These are phyloP conservation scores for Myxocyprinus asiaticus DNA, from an alignment of 2,113 vertebrate species.

Conservation along the genomic window DNA sequence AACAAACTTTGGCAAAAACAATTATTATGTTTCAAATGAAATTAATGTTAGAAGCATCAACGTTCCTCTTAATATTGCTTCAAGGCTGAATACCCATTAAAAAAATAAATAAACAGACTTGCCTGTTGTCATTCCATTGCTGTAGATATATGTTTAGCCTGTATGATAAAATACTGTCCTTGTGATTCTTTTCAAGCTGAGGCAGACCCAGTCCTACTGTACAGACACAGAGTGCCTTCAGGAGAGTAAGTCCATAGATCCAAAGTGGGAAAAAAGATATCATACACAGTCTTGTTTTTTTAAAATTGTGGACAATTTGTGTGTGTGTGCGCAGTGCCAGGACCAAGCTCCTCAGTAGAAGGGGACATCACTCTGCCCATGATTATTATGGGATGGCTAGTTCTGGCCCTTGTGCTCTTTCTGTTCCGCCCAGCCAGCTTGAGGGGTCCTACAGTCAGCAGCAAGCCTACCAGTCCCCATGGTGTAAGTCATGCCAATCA, in stretches of 20 bases:
- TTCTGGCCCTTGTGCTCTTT: conserved; percentile 88
- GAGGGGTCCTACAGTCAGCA: conserved; percentile 76
- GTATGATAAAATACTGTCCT: neutral
- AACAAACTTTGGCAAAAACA: too few relatives aligned
- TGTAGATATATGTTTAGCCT: neutral
- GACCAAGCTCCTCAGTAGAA: conserved; percentile 78
- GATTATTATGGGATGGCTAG: conserved; percentile 91
- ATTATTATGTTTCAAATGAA: too few relatives aligned
- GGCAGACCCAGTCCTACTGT: conserved; percentile 97
- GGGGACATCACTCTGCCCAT: conserved; percentile 84
- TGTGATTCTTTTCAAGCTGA: conserved; percentile 77
- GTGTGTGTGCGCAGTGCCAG: conserved; percentile 79
- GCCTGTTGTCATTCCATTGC: neutral
- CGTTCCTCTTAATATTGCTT: too few relatives aligned
- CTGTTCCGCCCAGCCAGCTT: conserved; percentile 87
- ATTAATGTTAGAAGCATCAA: too few relatives aligned
- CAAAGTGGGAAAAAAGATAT: neutral
- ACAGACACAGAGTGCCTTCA: conserved; percentile 95
- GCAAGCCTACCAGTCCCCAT: conserved; percentile 81
- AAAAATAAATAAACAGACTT: neutral
- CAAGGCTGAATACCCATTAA: too few relatives aligned
- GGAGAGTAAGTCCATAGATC: conserved; percentile 84
- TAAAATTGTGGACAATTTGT: too few relatives aligned
- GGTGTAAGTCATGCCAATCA: conserved; percentile 77
- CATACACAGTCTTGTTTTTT: neutral